These are phyloP conservation scores for Sarcoramphus papa DNA, from an alignment of 2,797 vertebrate species.

Conservation along the genomic window DNA sequence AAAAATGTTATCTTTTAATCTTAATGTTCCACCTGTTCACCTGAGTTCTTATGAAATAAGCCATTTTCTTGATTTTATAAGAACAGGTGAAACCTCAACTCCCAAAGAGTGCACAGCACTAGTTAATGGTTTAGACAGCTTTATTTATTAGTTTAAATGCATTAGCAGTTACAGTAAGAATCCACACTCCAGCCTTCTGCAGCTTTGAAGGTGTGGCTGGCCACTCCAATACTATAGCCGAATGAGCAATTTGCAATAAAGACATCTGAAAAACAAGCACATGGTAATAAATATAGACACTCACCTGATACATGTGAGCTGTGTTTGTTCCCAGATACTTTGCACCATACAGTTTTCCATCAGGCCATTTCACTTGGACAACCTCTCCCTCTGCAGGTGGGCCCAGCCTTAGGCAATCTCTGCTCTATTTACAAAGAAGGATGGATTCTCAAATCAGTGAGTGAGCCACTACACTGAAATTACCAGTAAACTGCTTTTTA, in stretches of 20 bases:
- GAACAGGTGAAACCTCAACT: not conserved
- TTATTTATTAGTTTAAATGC: not conserved
- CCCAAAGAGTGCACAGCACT: not conserved
- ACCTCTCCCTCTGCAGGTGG: constrained; percentile 90
- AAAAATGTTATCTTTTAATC: not conserved
- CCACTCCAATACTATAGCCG: not conserved
- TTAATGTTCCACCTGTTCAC: not conserved
- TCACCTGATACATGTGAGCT: constrained; percentile 92
- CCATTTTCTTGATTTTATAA: not conserved
- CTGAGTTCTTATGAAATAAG: not conserved
- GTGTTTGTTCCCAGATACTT: constrained; percentile 92
- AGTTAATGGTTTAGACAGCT: not conserved
- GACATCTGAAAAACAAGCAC: not conserved
- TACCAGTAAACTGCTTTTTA: constrained; percentile 31
- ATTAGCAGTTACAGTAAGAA: not conserved
- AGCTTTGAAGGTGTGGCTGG: not conserved
- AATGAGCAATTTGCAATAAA: not conserved
- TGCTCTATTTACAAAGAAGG: constrained; percentile 79
- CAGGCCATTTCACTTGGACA: constrained; percentile 96
- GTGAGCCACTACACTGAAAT: constrained; percentile 25
- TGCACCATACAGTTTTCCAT: constrained; percentile 92
- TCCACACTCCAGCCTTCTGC: not conserved
- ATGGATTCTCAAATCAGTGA: constrained; percentile 37
- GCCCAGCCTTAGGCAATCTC: constrained; percentile 88
- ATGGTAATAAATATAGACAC: not conserved